A percentile compares a stretch with the other conserved stretches of the same genome.
These are phyloP conservation scores for Ceratina calcarata DNA, from an alignment of 1,140 invertebrate species.

Conservation along the genomic window DNA sequence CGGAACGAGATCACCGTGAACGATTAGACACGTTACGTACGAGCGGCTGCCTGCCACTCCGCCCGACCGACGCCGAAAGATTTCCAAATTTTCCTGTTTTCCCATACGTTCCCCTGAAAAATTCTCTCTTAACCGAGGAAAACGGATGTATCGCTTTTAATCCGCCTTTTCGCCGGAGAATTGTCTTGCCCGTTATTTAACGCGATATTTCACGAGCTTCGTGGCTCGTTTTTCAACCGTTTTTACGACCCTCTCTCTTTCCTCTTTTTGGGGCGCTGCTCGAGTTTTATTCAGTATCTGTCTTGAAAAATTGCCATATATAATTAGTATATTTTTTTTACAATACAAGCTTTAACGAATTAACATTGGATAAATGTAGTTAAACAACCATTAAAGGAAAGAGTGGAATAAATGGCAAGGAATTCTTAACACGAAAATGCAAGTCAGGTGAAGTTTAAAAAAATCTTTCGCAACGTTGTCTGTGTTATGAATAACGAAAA, in stretches of 20 bases:
- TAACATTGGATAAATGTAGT: not conserved
- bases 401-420: no score
- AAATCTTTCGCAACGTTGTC: not conserved
- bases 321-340: not conserved
- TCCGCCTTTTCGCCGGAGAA: conserved; percentile 1
- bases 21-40: not conserved
- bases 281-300: not conserved
- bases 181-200: not conserved
- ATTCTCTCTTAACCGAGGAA: not conserved
- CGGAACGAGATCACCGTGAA: not conserved
- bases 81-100: conserved; percentile 7
- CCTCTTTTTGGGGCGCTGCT: not conserved
- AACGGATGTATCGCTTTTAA: not conserved
- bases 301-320: not conserved
- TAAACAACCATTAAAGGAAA: no score
- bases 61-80: not conserved
- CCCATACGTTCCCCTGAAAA: not conserved
- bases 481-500: no score
- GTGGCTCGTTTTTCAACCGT: conserved; percentile 1
- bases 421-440: no score
- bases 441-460: no score
- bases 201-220: not conserved
- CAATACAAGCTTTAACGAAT: not conserved
- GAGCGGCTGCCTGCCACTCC: not conserved
- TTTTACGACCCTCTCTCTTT: not conserved